Conservation (phyloP, 2,113 vertebrate species). For the Cinclus mexicanus region DNA sequence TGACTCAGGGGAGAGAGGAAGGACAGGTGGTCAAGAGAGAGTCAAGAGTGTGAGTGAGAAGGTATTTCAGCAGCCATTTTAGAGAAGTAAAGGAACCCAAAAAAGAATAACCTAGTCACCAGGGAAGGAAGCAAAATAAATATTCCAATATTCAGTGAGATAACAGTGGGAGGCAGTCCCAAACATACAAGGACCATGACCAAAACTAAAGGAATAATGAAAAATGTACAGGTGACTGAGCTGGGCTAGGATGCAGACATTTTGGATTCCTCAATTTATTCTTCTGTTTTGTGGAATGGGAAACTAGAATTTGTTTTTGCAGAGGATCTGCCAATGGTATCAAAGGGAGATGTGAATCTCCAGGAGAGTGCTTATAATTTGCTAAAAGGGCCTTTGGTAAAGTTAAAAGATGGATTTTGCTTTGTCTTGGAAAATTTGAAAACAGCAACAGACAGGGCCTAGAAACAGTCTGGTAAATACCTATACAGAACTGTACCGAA, state of each 20-base stretch:
- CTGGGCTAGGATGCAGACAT: background rate
- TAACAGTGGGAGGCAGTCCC: background rate
- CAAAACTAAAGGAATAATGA: background rate
- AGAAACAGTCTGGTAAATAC: background rate
- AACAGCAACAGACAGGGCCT: background rate
- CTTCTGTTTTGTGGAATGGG: background rate
- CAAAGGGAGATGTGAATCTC: background rate
- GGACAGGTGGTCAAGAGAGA: background rate
- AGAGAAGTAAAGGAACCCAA: background rate
- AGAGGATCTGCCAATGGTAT: background rate
- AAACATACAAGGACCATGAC: background rate
- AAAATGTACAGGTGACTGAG: background rate
- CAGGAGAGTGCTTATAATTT: background rate
- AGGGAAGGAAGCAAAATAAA: background rate
- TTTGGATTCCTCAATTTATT: background rate
- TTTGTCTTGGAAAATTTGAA: background rate
- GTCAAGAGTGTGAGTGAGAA: background rate
- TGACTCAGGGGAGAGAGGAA: background rate
- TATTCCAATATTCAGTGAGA: background rate
- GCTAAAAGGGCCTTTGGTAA: background rate
- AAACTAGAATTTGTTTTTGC: background rate
- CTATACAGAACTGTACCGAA: background rate
- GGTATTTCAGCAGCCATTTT: background rate
- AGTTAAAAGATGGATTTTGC: background rate
- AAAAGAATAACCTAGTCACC: background rate